phyloP scores from a whole-genome alignment of 2,113 vertebrate species.

The Sprattus sprattus region DNA sequence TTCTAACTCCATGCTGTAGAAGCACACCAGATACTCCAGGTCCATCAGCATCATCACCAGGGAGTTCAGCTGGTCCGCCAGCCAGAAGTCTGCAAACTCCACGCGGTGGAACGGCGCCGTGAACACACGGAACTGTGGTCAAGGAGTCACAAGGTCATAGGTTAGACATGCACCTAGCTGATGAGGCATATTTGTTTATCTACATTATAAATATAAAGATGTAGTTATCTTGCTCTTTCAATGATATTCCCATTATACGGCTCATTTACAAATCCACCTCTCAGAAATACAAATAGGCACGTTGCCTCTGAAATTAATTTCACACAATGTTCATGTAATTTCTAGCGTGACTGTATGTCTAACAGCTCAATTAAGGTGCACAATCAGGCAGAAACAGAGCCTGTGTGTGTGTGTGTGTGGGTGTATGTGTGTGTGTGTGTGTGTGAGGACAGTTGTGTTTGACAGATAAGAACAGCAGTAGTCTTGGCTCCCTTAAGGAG shows the following conservation, averaged over 20 bases:
- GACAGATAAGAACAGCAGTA: constrained; percentile 16
- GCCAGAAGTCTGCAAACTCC: constrained; percentile 98
- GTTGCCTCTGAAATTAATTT: background rate
- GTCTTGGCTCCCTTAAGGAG: background rate
- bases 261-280: background rate
- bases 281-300: background rate
- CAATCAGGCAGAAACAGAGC: background rate
- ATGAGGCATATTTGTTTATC: background rate
- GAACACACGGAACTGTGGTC: constrained; percentile 89
- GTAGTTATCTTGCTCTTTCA: background rate
- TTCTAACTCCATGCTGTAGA: constrained; percentile 95
- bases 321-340: background rate
- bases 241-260: no score
- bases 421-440: background rate
- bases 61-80: constrained; percentile 98
- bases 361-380: background rate
- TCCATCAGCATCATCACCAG: constrained; percentile 93
- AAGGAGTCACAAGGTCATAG: background rate
- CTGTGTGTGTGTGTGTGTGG: background rate
- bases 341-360: background rate
- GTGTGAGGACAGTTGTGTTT: constrained; percentile 14
- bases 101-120: constrained; percentile 97
- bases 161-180: background rate
- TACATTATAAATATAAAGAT: background rate
- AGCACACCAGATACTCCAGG: constrained; percentile 98